phyloP scores from a whole-genome alignment of 1,140 invertebrate genomes.

The Drosophila sucinea region DNA sequence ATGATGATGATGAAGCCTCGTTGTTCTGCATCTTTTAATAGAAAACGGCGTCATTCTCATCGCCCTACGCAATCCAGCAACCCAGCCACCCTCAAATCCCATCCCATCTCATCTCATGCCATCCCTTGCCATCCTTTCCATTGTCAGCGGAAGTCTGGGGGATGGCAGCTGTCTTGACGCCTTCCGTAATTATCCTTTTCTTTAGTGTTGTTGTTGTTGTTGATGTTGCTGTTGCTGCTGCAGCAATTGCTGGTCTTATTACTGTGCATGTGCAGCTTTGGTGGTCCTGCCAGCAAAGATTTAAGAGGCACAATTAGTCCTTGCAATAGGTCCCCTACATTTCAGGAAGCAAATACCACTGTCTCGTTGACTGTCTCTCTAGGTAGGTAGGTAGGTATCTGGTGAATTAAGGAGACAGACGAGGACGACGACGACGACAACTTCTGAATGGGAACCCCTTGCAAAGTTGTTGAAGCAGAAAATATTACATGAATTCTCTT shows the following conservation, averaged over 20 bases:
- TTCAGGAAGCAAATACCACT: neutral
- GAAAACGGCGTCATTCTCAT: conserved; percentile 11
- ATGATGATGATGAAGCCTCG: conserved; percentile 9
- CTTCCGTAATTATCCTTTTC: conserved; percentile 23
- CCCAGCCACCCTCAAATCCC: neutral
- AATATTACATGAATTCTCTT: conserved; percentile 1
- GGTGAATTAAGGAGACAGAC: neutral
- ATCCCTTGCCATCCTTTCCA: neutral
- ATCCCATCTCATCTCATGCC: neutral
- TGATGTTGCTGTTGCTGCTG: neutral
- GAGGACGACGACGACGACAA: neutral
- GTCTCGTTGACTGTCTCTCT: neutral
- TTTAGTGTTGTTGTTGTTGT: neutral
- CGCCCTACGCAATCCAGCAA: neutral
- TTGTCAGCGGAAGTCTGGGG: conserved; percentile 17
- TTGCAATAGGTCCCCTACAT: conserved; percentile 15
- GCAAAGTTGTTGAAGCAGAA: conserved; percentile 3
- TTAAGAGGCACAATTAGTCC: conserved; percentile 20
- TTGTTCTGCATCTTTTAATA: conserved; percentile 16
- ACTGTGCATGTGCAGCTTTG: conserved; percentile 3
- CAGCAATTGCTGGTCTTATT: conserved; percentile 1
- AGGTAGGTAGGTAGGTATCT: neutral
- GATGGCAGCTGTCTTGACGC: conserved; percentile 16
- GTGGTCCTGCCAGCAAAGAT: conserved; percentile 5
- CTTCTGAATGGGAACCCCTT: neutral